Conservation (phyloP, 35 echinoderm and acorn worm genomes). For the Stichopus chloronotus region DNA sequence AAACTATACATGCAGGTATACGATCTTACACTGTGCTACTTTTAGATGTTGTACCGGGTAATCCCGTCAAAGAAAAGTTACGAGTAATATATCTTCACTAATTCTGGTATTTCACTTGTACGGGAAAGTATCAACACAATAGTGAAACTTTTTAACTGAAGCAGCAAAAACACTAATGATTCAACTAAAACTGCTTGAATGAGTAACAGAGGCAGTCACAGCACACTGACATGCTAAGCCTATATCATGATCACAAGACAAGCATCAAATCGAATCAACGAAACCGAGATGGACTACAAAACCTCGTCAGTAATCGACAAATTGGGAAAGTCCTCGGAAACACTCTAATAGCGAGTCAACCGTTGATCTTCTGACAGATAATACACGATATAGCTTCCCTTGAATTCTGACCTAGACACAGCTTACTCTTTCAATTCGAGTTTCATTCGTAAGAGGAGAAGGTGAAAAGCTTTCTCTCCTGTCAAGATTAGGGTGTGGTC, state of each 20-base stretch:
- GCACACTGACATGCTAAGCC: not conserved
- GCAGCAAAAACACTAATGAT: too few species aligned
- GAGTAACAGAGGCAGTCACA: too few species aligned
- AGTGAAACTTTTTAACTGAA: too few species aligned
- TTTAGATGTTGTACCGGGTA: too few species aligned
- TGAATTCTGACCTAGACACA: not conserved
- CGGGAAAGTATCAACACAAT: too few species aligned
- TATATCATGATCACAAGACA: not conserved
- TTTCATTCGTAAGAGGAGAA: not conserved
- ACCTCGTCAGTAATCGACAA: not conserved
- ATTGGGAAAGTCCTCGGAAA: not conserved
- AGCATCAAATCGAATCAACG: not conserved
- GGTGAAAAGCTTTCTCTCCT: constrained; percentile 45
- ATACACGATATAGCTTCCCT: not conserved
- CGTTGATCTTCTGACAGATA: not conserved
- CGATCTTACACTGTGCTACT: too few species aligned
- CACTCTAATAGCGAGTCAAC: not conserved
- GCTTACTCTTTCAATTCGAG: constrained; percentile 22
- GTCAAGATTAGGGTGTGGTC: not conserved
- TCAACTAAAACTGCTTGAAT: too few species aligned
- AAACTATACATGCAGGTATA: too few species aligned
- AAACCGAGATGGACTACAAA: not conserved
- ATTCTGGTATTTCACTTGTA: too few species aligned
- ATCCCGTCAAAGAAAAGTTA: too few species aligned
- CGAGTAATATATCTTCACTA: too few species aligned